Evolutionary conservation across 64 coral and sea anemone genomes (phyloP), one percentile per base, ranked within the genome.

Genomic region (Acropora tenuis): DNA sequence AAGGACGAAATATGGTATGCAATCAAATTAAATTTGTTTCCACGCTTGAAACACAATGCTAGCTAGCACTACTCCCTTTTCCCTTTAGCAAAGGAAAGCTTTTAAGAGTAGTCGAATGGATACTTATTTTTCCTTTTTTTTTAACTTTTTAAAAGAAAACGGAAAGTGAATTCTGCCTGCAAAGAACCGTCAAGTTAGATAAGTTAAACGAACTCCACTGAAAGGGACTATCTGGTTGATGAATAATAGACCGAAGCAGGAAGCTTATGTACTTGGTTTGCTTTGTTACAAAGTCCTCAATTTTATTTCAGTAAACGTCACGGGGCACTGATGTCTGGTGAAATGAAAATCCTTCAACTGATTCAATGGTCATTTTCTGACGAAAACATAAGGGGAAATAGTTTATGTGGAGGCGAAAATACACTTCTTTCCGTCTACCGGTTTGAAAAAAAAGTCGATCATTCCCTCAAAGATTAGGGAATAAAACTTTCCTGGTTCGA

Each of bases 221-320:
- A 52, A 59, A 46, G 79, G 63, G 55, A 82, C 43, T 82, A 49
- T 63, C 63, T n/a, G 41, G 55, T 13, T 63, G n/a, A 43, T 20
- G 43, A 12, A 3, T 10, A 55, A 82, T n/a, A 13, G 41, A 4
- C 79, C 60, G 45, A 46, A 77, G 63, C 52, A 61, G 53, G 50
- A 82, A 63, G 18, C 78, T 13, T 63, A 63, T 3, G 10, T 15
- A 80, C 78, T 80, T 80, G 2, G 63, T 55, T 82, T 63, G 41
- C 79, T 82, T 82, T 82, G 53, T 82, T 82, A 10, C 16, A n/a
- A 63, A 43, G 13, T 78, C 68, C 18, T 71, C 40, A n/a, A 63
- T 8, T n/a, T 49, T 43, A 53, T 45, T 80, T 80, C 55, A 82
- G 8, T 11, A 43, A 82, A 61, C 8, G 53, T 82, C 44, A 43